These are phyloP conservation scores for Melitaea cinxia DNA, from an alignment of 1,140 invertebrate species.

Conservation along the genomic window DNA sequence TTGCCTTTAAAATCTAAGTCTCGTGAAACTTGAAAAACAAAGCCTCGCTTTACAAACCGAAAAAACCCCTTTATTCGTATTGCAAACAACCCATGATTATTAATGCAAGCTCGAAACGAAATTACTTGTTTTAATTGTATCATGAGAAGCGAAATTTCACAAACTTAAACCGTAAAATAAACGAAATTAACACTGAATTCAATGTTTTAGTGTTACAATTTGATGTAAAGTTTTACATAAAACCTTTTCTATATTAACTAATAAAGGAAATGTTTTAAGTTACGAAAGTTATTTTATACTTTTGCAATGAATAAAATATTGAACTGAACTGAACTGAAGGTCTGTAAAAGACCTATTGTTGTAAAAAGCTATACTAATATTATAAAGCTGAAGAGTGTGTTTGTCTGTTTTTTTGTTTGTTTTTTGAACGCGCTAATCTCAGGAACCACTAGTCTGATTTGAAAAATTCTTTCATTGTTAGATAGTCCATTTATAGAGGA, in stretches of 20 bases:
- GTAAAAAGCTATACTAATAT: too few species aligned
- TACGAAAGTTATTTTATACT: not conserved
- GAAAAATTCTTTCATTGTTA: too few species aligned
- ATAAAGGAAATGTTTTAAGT: slow-evolving; percentile 4
- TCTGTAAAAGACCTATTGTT: too few species aligned
- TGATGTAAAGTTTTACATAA: not conserved
- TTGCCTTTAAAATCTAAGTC: not conserved
- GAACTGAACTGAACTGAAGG: too few species aligned
- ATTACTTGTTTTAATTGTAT: slow-evolving; percentile 15
- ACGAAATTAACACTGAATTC: not conserved
- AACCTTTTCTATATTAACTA: not conserved
- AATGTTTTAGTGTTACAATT: not conserved
- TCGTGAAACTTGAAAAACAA: not conserved
- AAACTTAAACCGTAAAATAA: slow-evolving; percentile 1
- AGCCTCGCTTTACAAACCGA: not conserved
- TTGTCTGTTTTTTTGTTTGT: too few species aligned
- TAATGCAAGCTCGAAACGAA: not conserved
- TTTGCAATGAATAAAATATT: too few species aligned
- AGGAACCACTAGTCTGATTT: too few species aligned
- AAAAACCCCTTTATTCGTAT: not conserved
- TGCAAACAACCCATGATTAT: not conserved
- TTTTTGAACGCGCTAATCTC: too few species aligned
- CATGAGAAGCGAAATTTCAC: not conserved
- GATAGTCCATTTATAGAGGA: too few species aligned
- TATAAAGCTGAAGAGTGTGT: too few species aligned